A percentile compares a stretch with the other conserved stretches of the same genome.
phyloP scores from a whole-genome alignment of 2,888 invertebrate genomes.

The Entomobrya multifasciata region DNA sequence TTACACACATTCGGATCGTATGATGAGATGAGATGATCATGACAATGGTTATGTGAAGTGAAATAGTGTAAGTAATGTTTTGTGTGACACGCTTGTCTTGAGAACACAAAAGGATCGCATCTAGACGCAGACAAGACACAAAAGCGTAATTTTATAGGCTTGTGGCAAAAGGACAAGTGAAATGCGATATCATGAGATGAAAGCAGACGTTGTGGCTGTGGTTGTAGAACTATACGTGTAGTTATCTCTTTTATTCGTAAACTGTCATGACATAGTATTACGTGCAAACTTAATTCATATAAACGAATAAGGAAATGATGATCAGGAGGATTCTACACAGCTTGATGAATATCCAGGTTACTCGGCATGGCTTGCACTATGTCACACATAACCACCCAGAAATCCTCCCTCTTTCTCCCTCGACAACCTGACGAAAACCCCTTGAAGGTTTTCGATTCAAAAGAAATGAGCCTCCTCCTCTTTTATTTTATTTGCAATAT shows the following conservation, averaged over 20 bases:
- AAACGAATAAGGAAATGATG: neutral
- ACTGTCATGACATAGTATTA: neutral
- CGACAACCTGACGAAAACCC: slow-evolving; percentile 50
- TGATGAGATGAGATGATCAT: slow-evolving; percentile 1
- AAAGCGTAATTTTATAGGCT: slow-evolving; percentile 29
- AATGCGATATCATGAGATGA: slow-evolving; percentile 61
- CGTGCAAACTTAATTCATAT: neutral
- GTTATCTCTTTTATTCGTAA: slow-evolving; percentile 35
- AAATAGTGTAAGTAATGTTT: neutral
- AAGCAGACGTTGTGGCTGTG: slow-evolving; percentile 64
- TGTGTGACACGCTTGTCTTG: slow-evolving; percentile 43
- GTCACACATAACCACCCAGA: neutral
- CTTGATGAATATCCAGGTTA: too few relatives aligned
- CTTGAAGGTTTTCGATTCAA: slow-evolving; percentile 59
- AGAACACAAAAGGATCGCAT: slow-evolving; percentile 32
- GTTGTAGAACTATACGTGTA: too few relatives aligned
- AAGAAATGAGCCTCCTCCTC: slow-evolving; percentile 33
- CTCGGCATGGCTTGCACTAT: neutral
- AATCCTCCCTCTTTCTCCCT: slow-evolving; percentile 12
- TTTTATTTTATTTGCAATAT: slow-evolving; percentile 43
- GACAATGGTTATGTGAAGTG: neutral
- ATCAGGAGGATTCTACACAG: too few relatives aligned
- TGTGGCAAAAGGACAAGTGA: slow-evolving; percentile 56
- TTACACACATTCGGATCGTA: neutral
- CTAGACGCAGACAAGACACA: neutral